These are phyloP conservation scores for Pampusana beccarii DNA, from an alignment of 2,113 vertebrate genomes.

Conservation along the genomic window DNA sequence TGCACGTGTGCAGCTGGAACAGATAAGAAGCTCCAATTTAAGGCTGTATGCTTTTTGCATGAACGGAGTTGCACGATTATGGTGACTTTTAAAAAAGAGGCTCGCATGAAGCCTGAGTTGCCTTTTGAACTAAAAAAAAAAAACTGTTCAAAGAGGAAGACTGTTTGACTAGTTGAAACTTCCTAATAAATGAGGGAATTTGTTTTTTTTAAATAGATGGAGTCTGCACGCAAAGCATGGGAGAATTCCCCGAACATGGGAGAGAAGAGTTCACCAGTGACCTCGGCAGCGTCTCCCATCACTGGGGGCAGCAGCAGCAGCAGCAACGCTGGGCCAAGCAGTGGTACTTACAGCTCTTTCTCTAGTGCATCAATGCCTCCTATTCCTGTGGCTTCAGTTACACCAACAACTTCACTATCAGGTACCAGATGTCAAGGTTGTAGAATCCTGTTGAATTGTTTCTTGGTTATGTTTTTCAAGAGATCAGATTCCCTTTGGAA, in stretches of 20 bases:
- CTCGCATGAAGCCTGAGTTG: conserved; percentile 58
- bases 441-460: not conserved
- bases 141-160: not conserved
- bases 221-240: conserved; percentile 97
- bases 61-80: conserved; percentile 58
- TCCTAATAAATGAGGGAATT: conserved; percentile 31
- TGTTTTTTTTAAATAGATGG: conserved; percentile 84
- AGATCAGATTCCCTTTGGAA: not conserved
- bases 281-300: conserved; percentile 89
- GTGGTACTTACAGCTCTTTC: conserved; percentile 90
- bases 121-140: conserved; percentile 1
- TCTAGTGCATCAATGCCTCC: conserved; percentile 93
- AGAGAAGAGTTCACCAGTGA: conserved; percentile 92
- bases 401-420: conserved; percentile 92
- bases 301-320: conserved; percentile 54
- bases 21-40: conserved; percentile 18
- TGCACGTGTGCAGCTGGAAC: conserved; percentile 31
- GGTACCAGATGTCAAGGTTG: conserved; percentile 72
- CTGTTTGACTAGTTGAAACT: not conserved
- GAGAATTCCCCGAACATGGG: conserved; percentile 94
- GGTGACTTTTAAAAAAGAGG: not conserved
- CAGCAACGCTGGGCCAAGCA: conserved; percentile 72
- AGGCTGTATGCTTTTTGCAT: conserved; percentile 60
- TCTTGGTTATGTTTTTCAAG: not conserved
- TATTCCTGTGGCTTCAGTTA: conserved; percentile 96